Base-by-base conservation (phyloP, 2,113 vertebrate genomes). In the Aythya baeri region DNA sequence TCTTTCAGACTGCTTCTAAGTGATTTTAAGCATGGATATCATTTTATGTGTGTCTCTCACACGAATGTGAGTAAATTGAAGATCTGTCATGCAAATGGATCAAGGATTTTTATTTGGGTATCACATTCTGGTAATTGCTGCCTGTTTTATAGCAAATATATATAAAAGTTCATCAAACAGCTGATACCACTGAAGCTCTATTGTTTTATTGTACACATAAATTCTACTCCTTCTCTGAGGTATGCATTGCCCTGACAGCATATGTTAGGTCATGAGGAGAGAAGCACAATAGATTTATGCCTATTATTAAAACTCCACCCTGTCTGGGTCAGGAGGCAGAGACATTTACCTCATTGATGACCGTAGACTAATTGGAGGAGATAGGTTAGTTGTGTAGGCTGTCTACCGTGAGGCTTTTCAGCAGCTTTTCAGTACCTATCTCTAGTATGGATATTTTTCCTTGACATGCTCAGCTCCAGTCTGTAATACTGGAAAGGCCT, bases 1-100 rank as follows among this genome's bases (percentile, higher is more conserved):
- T 97, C 96, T 89, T 91, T 96, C 75, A 90, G 95, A 83, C 96
- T 95, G 92, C 87, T 97, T 91, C 95, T 96, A 96, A 97, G 97
- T 95, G 93, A 94, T 95, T 97, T 97, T 95, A 97, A 96, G 92
- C 92, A 94, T 80, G 97, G 96, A 54, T 97, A 96, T 97, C 17
- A 83, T 95, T 97, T 97, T 97, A 97, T 96, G 93, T 91, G 91
- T 87, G 84, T 93, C 91, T 92, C 67, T 90, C 92, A 90, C 95
- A 91, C 86, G 91, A 95, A 95, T 82, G 75, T 0, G 20, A 92
- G 78, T 58, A 96, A 97, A 96, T 54, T 93, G 96, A 96, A 96
- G 95, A 97, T 96, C 95, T 94, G 58, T 95, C 3, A 0, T 88
- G 93, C 90, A 97, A 96, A 91, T 79, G 88, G 90, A 91, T 95